Evolutionary conservation across 2,113 vertebrate genomes (phyloP).

Genomic region (Corvus hawaiiensis): DNA sequence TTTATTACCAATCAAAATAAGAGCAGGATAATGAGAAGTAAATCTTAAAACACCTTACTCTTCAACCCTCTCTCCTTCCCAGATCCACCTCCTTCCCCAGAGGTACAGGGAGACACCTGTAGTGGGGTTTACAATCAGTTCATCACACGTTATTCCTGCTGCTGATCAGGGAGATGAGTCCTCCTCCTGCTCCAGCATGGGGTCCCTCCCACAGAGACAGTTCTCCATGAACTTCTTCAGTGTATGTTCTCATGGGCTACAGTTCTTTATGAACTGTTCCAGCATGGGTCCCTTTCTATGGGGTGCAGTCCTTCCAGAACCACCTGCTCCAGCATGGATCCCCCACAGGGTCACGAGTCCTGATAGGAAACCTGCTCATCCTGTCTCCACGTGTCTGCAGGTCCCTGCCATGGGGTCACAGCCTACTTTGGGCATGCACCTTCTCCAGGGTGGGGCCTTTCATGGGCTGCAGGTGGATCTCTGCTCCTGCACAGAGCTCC

Average conservation of each 20-base stretch:
- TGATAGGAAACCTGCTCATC: not conserved
- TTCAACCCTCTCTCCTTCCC: not conserved
- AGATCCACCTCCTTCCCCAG: not conserved
- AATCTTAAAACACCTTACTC: not conserved
- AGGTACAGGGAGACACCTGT: not conserved
- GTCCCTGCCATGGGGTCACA: not conserved
- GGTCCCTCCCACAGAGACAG: not conserved
- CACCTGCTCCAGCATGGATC: accelerated
- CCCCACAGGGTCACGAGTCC: not conserved
- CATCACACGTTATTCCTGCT: accelerated
- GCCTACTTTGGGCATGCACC: not conserved
- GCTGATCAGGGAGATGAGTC: not conserved
- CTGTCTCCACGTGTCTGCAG: not conserved
- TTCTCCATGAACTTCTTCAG: not conserved
- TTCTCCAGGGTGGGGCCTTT: not conserved
- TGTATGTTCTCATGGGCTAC: not conserved
- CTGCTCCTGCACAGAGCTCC: not conserved
- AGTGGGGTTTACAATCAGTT: accelerated
- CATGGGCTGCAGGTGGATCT: accelerated
- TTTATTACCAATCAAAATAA: not conserved
- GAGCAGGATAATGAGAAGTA: not conserved
- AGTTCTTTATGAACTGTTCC: not conserved
- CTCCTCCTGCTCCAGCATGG: not conserved
- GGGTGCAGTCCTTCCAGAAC: not conserved
- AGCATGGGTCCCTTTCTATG: accelerated